Conservation (phyloP, 2,888 invertebrate genomes). For the Aricia artaxerxes region DNA sequence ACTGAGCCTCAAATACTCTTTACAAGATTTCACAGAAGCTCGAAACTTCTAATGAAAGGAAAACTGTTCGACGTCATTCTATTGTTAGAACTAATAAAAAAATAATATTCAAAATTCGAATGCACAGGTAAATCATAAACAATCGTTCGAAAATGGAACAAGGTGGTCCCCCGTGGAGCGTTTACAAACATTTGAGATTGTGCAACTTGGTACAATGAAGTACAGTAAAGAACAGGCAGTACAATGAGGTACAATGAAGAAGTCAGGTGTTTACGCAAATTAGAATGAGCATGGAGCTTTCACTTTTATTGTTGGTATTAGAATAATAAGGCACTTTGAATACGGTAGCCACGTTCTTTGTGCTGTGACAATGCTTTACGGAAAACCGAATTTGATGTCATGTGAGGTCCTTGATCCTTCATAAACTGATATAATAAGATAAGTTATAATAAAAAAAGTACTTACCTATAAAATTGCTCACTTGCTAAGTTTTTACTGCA, state of each 20-base stretch:
- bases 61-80: not conserved
- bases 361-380: slow-evolving; percentile 28
- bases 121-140: slow-evolving; percentile 58
- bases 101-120: slow-evolving; percentile 26
- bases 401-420: slow-evolving; percentile 5
- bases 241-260: slow-evolving; percentile 38
- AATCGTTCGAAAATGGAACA: slow-evolving; percentile 52
- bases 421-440: not conserved
- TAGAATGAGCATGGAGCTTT: slow-evolving; percentile 71
- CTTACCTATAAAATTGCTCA: too few relatives aligned
- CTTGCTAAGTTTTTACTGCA: too few relatives aligned
- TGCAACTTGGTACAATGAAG: slow-evolving; percentile 49
- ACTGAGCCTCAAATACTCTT: not conserved
- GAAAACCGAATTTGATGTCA: not conserved
- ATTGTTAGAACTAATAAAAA: slow-evolving; percentile 8
- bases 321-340: slow-evolving; percentile 54
- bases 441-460: not conserved
- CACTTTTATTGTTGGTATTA: slow-evolving; percentile 67
- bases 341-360: slow-evolving; percentile 47
- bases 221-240: slow-evolving; percentile 32
- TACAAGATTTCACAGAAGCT: not conserved
- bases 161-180: slow-evolving; percentile 56
- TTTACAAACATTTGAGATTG: slow-evolving; percentile 61
- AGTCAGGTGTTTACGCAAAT: slow-evolving; percentile 54
- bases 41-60: not conserved